Base-by-base conservation (phyloP, 2,797 vertebrate genomes). In the Telmatherina bonti region DNA sequence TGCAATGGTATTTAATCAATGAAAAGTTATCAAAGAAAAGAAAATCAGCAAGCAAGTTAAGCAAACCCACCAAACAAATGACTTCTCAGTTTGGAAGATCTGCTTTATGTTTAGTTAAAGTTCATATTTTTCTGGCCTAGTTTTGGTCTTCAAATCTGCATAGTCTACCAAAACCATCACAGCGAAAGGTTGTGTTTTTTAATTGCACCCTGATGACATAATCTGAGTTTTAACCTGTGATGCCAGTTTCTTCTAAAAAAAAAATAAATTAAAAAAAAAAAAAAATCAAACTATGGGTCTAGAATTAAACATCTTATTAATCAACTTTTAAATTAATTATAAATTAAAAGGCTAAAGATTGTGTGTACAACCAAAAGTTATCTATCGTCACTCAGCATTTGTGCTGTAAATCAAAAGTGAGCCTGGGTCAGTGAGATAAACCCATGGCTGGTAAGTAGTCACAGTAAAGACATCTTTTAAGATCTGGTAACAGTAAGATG, bases 51-150 rank as follows among this genome's bases (percentile, higher is more conserved):
- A 51, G 22, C 11, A 24, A 7, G 12, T 26, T 5, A 22, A 51
- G 11, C 4, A 12, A 24, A 13, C 3, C 4, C 24, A 1, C 12
- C 26, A 11, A 51, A 9, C 12, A 13, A 51, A 12, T 1, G n/a
- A 24, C 12, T 38, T 5, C 13, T 38, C 36, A 38, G 36, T 38
- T 51, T 5, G 13, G 11, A 11, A 1, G 4, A 11, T 11, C 11
- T 47, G 9, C n/a, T 24, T 49, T 29, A 20, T 10, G 12, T 43
- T 27, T 11, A 4, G 6, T 43, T 27, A 29, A 54, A 62, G 29
- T 36, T 26, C 16, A 64, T 56, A 29, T 47, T 22, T 49, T 36
- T 24, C 57, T 65, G 24, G 18, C 24, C 51, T 53, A 53, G 49
- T 38, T 64, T 3, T 6, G 27, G 5, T 6, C 16, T 7, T 62